phyloP scores from a whole-genome alignment of 1,140 invertebrate species.

The Aphis gossypii region DNA sequence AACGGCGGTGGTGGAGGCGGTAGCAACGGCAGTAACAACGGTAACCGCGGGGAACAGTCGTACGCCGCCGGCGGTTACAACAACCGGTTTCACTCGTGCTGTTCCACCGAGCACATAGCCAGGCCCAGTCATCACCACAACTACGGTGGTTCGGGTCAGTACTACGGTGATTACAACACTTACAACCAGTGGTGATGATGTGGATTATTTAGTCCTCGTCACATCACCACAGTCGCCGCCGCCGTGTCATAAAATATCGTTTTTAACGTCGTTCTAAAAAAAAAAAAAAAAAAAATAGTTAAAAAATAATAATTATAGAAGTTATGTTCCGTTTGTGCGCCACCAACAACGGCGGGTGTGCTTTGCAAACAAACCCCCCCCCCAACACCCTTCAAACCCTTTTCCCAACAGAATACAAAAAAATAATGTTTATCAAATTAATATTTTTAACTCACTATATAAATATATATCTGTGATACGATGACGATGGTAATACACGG shows the following conservation, averaged over 20 bases:
- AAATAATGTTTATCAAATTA: neutral
- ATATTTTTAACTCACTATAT: neutral
- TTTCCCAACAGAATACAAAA: neutral
- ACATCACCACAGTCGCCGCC: neutral
- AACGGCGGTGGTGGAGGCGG: constrained; percentile 50
- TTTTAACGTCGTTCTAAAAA: constrained; percentile 19
- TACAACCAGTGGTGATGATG: constrained; percentile 42
- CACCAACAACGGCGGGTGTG: neutral
- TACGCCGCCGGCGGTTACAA: constrained; percentile 50
- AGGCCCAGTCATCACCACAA: constrained; percentile 25
- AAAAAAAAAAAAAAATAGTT: neutral
- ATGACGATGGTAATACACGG: constrained; percentile 18
- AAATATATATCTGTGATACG: constrained; percentile 33
- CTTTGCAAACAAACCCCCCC: neutral
- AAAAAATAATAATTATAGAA: neutral
- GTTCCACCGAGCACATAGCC: constrained; percentile 46
- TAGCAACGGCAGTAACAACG: constrained; percentile 57
- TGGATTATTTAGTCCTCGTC: neutral
- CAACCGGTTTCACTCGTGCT: constrained; percentile 51
- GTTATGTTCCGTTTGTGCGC: neutral
- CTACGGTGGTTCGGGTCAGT: neutral
- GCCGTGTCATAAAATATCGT: neutral
- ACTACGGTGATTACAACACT: constrained; percentile 42
- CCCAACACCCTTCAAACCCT: neutral
- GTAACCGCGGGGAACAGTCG: constrained; percentile 33